A percentile compares a stretch with the other conserved stretches of the same genome.
These are phyloP conservation scores for Pampus argenteus DNA, from an alignment of 2,797 vertebrate genomes.

Conservation along the genomic window DNA sequence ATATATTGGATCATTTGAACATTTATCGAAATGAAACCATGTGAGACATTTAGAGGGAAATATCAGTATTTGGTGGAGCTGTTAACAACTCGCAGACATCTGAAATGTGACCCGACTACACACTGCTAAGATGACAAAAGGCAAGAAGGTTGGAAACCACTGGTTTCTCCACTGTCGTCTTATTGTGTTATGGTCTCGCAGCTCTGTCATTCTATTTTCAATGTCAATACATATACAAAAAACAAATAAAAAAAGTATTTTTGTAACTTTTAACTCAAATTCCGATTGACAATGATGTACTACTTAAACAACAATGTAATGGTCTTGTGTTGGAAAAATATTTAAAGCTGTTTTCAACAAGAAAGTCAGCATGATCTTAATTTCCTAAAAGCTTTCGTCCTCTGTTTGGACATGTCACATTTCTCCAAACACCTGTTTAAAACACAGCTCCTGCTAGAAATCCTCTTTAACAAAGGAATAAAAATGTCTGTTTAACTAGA, in stretches of 20 bases:
- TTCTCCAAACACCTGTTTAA: neutral
- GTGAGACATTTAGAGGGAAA: too few species aligned
- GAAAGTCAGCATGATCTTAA: neutral
- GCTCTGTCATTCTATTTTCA: neutral
- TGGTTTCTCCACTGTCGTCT: neutral
- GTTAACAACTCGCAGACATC: too few species aligned
- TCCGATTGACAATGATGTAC: neutral
- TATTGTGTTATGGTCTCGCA: neutral
- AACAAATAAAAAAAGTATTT: too few species aligned
- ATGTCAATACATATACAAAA: too few species aligned
- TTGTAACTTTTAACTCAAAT: neutral
- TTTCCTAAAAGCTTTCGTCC: neutral
- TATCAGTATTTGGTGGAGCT: too few species aligned
- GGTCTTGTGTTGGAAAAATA: neutral
- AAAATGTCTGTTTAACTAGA: neutral
- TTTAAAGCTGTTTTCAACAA: slow-evolving; percentile 9
- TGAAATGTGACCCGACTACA: too few species aligned
- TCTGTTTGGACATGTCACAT: neutral
- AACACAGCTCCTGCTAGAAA: neutral
- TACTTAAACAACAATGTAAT: neutral
- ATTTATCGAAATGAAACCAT: too few species aligned
- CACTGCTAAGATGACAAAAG: too few species aligned
- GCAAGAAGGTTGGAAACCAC: too few species aligned
- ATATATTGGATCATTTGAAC: too few species aligned
- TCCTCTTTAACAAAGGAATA: neutral